These are phyloP conservation scores for Chrysolina americana DNA, from an alignment of 2,888 invertebrate species.

Conservation along the genomic window DNA sequence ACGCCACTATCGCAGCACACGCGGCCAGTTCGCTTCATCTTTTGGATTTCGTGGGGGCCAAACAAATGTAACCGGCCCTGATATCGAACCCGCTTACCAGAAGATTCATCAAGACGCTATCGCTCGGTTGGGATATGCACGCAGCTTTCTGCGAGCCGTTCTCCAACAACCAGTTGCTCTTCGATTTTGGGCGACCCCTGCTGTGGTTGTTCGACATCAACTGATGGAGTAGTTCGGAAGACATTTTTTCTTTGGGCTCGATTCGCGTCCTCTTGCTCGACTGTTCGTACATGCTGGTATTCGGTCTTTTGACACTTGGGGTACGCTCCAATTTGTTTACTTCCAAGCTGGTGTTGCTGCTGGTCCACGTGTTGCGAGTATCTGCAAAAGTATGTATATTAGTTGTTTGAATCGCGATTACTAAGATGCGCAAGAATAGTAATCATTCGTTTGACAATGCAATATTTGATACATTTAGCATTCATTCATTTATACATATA, in stretches of 20 bases:
- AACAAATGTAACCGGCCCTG: conserved; percentile 91
- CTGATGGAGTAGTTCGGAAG: conserved; percentile 74
- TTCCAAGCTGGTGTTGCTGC: conserved; percentile 37
- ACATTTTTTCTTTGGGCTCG: conserved; percentile 67
- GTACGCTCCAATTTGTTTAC: conserved; percentile 50
- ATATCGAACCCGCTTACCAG: conserved; percentile 96
- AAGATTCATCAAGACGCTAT: conserved; percentile 93
- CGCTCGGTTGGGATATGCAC: conserved; percentile 73
- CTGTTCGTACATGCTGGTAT: conserved; percentile 60
- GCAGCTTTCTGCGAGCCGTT: conserved; percentile 65
- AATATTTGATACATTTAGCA: no score
- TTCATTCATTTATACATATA: no score
- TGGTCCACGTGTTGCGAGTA: conserved; percentile 51
- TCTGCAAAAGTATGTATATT: conserved; percentile 39
- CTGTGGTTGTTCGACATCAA: conserved; percentile 72
- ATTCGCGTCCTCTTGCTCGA: conserved; percentile 61
- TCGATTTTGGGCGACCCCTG: conserved; percentile 64
- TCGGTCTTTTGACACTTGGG: conserved; percentile 54
- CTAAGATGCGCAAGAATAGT: no score
- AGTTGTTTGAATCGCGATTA: no score
- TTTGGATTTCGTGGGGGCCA: conserved; percentile 74
- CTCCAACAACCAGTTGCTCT: conserved; percentile 66
- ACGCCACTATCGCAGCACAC: conserved; percentile 17
- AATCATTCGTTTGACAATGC: no score
- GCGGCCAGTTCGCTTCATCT: conserved; percentile 57